Base-by-base conservation (phyloP, 2,797 vertebrate species). In the Sebastes oblongus region DNA sequence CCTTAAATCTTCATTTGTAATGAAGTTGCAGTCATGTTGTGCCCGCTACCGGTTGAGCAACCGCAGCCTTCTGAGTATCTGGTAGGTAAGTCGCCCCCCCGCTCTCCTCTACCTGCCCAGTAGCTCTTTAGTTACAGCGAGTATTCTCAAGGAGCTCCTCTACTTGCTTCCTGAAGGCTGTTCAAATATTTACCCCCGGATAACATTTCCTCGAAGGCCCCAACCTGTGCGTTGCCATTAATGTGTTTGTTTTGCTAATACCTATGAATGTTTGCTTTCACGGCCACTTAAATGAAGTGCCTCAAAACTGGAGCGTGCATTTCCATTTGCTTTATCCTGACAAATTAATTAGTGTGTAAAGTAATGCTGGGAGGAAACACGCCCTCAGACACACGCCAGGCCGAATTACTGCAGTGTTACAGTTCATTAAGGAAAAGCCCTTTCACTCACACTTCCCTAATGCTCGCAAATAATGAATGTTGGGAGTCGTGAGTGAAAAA, bases 111-210 rank as follows among this genome's bases (percentile, higher is more conserved):
- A 75, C 80, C 78, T 82, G 80, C 70, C 66, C 54, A 18, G 69
- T 62, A 78, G 81, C 84, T 82, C 46, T 29, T 75, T 62, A 81
- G 79, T 84, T 80, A 78, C 67, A 83, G 67, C 78, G 25, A 60
- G 36, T 59, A 71, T 60, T 72, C 69, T 72, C 56, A 72, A 88
- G 83, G 82, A 80, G 88, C 83, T 88, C 85, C 88, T 86, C 84
- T 89, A 82, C 24, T 36, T 60, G 75, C 85, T 84, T 92, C 93
- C 89, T 78, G 80, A 92, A 88, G 88, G 90, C 90, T 93, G 90
- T 92, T 94, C 92, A 95, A 95, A 96, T 94, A 95, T 94, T 96
- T 95, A 95, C 91, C 81, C 80, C 76, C n/a, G 66, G 87, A 91
- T 92, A 94, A 91, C 89, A 82, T 88, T 94, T 92, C 90, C 90